Percentiles rank a stretch among this genome's conserved stretches.
Conservation (phyloP, 1,140 invertebrate genomes). For the Melanaphis sacchari region DNA sequence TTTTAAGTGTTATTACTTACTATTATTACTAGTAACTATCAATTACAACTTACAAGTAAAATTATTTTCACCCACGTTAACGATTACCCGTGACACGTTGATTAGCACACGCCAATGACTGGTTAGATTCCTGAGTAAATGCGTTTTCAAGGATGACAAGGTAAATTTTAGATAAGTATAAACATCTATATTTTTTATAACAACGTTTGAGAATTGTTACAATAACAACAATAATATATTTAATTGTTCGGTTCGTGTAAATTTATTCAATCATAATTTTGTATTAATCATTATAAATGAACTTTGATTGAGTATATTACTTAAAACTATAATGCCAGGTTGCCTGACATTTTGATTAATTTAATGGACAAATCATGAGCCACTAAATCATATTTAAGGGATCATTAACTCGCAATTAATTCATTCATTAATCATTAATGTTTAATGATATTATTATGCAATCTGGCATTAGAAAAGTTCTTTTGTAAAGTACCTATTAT, state of each 20-base stretch:
- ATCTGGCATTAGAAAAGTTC: not conserved
- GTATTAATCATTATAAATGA: not conserved
- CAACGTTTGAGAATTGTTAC: not conserved
- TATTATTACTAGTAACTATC: not conserved
- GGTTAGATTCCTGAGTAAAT: not conserved
- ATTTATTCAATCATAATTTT: not conserved
- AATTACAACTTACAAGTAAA: conserved; percentile 13
- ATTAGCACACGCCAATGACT: not conserved
- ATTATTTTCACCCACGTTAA: not conserved
- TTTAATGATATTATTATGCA: too few relatives aligned
- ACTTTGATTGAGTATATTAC: not conserved
- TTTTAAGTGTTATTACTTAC: not conserved
- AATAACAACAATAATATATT: not conserved
- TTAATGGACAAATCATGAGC: too few relatives aligned
- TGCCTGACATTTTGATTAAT: too few relatives aligned
- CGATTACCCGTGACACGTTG: not conserved
- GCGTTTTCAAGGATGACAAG: conserved; percentile 1
- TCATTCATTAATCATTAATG: too few relatives aligned
- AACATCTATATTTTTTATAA: not conserved
- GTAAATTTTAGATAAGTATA: not conserved
- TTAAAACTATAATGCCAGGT: not conserved
- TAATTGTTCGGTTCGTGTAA: not conserved
- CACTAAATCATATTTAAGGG: too few relatives aligned
- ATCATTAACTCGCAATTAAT: too few relatives aligned
- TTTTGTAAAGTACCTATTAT: not conserved